Evolutionary conservation across 2,888 invertebrate species (phyloP), one percentile per base, ranked within the genome.

Genomic region (Drosophila infuscata): DNA sequence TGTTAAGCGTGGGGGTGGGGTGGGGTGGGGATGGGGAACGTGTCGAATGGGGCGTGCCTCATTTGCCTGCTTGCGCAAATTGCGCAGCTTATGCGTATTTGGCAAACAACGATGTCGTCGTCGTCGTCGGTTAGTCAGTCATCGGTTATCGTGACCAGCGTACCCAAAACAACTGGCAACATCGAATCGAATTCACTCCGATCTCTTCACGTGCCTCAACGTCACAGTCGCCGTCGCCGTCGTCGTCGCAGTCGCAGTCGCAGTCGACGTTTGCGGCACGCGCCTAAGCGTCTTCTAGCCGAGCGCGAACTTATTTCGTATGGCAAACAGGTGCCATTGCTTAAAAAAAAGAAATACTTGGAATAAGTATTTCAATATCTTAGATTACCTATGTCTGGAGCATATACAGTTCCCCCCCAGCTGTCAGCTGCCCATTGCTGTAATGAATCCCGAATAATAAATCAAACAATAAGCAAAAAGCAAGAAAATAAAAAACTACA

Each of bases 11-110:
- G 49, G 17, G 0, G n/a, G n/a, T n/a, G n/a, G 30, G 2, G 15
- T 15, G 8, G 17, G 0, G 15, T 25, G 20, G 20, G 20, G 20
- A n/a, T 38, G 41, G n/a, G 8, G 30, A 30, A 30, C 25, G 25
- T 30, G 30, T 4, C 9, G 25, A 12, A 25, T 12, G 58, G 30
- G 60, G 74, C 61, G 58, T 59, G 53, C 9, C 75, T 12, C 52
- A 15, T 53, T 52, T 43, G 54, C 52, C 52, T 69, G 59, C 60
- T 59, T 76, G 56, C 36, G 43, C 25, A 69, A 78, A 77, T 74
- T 78, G 78, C 79, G 77, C 75, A 77, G 79, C 77, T 64, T 64
- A 61, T 66, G 52, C 75, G 58, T 74, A 77, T 77, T 77, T 79
- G 77, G 77, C 79, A 78, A 15, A 74, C 73, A 43, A 46, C 43